A percentile compares a stretch with the other conserved stretches of the same genome.
phyloP scores from a whole-genome alignment of 1,140 invertebrate genomes.

The Panagrolaimus sp. region DNA sequence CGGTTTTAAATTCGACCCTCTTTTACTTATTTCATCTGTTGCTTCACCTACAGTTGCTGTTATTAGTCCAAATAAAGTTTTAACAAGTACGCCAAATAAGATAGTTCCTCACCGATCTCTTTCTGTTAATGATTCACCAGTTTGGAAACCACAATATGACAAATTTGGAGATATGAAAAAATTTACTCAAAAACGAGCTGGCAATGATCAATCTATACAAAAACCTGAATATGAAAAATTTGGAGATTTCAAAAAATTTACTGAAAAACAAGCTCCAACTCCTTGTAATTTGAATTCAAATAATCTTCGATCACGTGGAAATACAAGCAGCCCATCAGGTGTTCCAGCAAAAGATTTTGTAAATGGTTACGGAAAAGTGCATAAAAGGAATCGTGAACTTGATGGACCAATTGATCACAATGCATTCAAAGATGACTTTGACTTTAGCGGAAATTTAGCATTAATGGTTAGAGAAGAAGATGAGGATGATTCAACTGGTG shows the following conservation, averaged over 20 bases:
- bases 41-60: neutral
- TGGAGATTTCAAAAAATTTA: slow-evolving; percentile 34
- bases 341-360: slow-evolving; percentile 38
- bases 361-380: slow-evolving; percentile 45
- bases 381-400: slow-evolving; percentile 19
- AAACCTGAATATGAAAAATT: slow-evolving; percentile 18
- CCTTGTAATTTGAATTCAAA: slow-evolving; percentile 13
- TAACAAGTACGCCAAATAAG: neutral
- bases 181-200: slow-evolving; percentile 32
- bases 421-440: slow-evolving; percentile 46
- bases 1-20: neutral
- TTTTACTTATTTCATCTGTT: neutral
- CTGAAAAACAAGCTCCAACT: slow-evolving; percentile 30
- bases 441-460: slow-evolving; percentile 47
- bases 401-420: slow-evolving; percentile 45
- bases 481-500: neutral
- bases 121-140: neutral
- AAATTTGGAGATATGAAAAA: slow-evolving; percentile 32
- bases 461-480: slow-evolving; percentile 48
- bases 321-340: slow-evolving; percentile 36
- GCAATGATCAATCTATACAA: neutral
- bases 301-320: neutral
- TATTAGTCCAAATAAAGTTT: neutral
- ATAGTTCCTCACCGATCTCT: too few species aligned
- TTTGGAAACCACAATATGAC: slow-evolving; percentile 13